Percentiles rank a stretch among this genome's conserved stretches.
phyloP scores from a whole-genome alignment of 2,113 vertebrate species.

The Scomber japonicus region DNA sequence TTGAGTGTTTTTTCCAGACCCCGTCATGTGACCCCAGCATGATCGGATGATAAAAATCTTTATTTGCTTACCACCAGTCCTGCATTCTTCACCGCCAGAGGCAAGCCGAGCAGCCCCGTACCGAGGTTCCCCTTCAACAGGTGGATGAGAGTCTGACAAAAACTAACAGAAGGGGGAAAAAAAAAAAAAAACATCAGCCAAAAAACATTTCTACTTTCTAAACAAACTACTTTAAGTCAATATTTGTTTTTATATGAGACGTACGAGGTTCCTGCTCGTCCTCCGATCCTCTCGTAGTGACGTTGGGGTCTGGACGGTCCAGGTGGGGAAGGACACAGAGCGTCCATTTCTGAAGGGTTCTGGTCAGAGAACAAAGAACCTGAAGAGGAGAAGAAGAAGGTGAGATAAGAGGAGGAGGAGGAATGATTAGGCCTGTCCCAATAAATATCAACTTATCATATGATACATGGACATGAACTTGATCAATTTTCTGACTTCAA shows the following conservation, averaged over 20 bases:
- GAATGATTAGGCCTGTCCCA: neutral
- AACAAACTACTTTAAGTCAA: neutral
- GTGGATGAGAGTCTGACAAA: conserved; percentile 94
- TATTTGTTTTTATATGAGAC: conserved; percentile 15
- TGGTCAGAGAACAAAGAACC: conserved; percentile 69
- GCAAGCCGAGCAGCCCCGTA: conserved; percentile 94
- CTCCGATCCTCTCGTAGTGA: conserved; percentile 83
- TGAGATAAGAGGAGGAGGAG: neutral
- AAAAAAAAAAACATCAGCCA: too few relatives aligned
- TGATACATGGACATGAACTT: too few relatives aligned
- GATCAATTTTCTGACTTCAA: too few relatives aligned
- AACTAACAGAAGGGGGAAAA: conserved; percentile 78
- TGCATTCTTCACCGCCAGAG: conserved; percentile 95
- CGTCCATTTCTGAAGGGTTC: conserved; percentile 79
- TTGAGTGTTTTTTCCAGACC: neutral
- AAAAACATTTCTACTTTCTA: neutral
- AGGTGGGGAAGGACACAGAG: conserved; percentile 71
- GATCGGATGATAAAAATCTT: neutral
- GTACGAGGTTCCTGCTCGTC: conserved; percentile 82
- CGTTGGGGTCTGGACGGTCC: conserved; percentile 73
- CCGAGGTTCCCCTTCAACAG: conserved; percentile 96
- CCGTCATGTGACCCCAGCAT: neutral
- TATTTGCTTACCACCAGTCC: conserved; percentile 92
- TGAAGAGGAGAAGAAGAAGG: conserved; percentile 10
- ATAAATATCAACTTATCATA: neutral